Conservation (phyloP, 92 coral and sea anemone genomes). For the Pocillopora meandrina region DNA sequence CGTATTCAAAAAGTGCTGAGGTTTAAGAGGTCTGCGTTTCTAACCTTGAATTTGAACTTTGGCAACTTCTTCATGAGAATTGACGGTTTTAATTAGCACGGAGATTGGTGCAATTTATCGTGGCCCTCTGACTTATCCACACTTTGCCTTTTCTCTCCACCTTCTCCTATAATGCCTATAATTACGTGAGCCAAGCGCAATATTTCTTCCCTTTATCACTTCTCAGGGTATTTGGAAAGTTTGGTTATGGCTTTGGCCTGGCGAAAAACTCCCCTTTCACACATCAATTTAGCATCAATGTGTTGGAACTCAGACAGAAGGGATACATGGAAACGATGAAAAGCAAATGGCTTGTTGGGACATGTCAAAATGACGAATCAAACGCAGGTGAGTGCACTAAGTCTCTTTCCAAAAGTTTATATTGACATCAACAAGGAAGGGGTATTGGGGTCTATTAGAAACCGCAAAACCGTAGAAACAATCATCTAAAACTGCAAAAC, state of each 20-base stretch:
- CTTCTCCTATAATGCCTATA: neutral
- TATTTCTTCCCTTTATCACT: neutral
- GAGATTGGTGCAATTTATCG: no score
- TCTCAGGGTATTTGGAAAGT: conserved; percentile 66
- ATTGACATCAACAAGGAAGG: no score
- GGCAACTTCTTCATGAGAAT: no score
- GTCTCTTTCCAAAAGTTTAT: no score
- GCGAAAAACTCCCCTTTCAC: conserved; percentile 81
- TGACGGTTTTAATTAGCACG: no score
- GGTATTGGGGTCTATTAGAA: no score
- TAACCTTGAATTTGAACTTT: no score
- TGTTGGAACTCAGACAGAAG: conserved; percentile 68
- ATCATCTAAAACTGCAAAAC: no score
- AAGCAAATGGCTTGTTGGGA: conserved; percentile 66
- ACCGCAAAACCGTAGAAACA: no score
- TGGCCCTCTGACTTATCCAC: neutral
- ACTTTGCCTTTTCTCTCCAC: neutral
- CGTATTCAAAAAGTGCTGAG: no score
- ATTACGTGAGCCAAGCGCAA: neutral
- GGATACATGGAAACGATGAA: conserved; percentile 62
- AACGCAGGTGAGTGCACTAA: conserved; percentile 15
- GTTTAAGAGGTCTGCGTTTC: no score
- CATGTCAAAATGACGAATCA: conserved; percentile 30
- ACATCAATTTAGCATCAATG: conserved; percentile 69
- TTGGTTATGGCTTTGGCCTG: conserved; percentile 77